A percentile compares a stretch with the other conserved stretches of the same genome.
phyloP scores from a whole-genome alignment of 2,888 invertebrate genomes.

The Hydrotaea diabolus region DNA sequence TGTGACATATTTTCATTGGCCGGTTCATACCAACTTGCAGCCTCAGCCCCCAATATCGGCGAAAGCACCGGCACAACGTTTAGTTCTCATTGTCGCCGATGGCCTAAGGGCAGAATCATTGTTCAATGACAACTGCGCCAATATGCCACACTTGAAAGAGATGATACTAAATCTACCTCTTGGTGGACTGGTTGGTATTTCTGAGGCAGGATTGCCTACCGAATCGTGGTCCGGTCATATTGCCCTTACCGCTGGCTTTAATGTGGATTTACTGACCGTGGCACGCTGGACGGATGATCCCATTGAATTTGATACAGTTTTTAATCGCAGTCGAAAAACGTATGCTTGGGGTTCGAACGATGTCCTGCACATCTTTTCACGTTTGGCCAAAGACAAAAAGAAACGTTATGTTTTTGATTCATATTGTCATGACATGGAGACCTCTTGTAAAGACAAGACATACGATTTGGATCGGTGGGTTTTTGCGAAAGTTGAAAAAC shows the following conservation, averaged over 20 bases:
- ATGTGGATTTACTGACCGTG: constrained; percentile 98
- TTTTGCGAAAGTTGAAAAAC: constrained; percentile 87
- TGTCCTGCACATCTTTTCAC: constrained; percentile 94
- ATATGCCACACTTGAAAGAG: constrained; percentile 75
- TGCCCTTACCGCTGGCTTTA: constrained; percentile 93
- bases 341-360: constrained; percentile 99
- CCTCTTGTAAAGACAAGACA: constrained; percentile 84
- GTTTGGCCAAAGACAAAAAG: constrained; percentile 83
- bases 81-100: constrained; percentile 95
- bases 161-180: constrained; percentile 72
- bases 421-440: constrained; percentile 88
- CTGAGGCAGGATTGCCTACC: constrained; percentile 96
- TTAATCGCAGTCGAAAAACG: constrained; percentile 91
- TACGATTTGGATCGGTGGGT: constrained; percentile 93
- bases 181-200: constrained; percentile 85
- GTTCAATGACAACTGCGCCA: constrained; percentile 80
- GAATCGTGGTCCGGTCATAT: constrained; percentile 99
- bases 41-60: constrained; percentile 69
- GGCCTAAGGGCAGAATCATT: constrained; percentile 94
- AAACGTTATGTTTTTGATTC: constrained; percentile 79
- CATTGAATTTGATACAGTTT: constrained; percentile 97
- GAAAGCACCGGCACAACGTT: constrained; percentile 84
- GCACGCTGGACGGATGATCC: constrained; percentile 98
- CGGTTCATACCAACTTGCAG: constrained; percentile 84
- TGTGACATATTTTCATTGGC: constrained; percentile 96